Evolutionary conservation across 30 jellyfish, hydroid and myxozoan species (phyloP).

Genomic region (Hydra vulgaris): DNA sequence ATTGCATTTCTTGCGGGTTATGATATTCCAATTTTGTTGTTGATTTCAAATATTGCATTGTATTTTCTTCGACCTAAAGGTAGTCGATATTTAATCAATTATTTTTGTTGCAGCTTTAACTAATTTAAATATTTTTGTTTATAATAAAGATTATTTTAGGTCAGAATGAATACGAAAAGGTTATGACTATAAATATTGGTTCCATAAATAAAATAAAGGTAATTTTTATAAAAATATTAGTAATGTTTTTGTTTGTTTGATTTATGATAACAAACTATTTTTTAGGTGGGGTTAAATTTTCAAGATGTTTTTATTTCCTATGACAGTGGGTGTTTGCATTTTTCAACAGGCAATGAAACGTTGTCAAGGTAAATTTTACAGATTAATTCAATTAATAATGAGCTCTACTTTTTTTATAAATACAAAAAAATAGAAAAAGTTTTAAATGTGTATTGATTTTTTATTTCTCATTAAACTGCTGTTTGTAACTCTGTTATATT

Average conservation of each 20-base stretch:
- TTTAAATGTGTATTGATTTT: no score
- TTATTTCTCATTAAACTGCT: no score
- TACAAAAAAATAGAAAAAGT: neutral
- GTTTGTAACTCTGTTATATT: no score
- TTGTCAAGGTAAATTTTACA: conserved; percentile 46
- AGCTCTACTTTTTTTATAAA: neutral
- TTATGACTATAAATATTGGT: conserved; percentile 37
- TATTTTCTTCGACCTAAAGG: conserved; percentile 42
- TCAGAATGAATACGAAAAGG: neutral
- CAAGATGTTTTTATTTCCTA: conserved; percentile 71
- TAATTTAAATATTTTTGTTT: neutral
- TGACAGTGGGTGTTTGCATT: conserved; percentile 46
- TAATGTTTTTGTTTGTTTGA: conserved; percentile 4
- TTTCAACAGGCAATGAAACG: conserved; percentile 79
- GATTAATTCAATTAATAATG: no score
- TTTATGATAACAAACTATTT: neutral
- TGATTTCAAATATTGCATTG: conserved; percentile 31
- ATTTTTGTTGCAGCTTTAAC: neutral
- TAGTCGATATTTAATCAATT: neutral
- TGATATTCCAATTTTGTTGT: conserved; percentile 18
- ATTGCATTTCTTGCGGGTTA: conserved; percentile 65
- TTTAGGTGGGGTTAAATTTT: conserved; percentile 53
- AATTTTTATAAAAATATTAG: neutral
- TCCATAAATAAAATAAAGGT: conserved; percentile 71
- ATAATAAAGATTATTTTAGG: neutral